Evolutionary conservation across 2,113 vertebrate species (phyloP), one percentile per base, ranked within the genome.

Genomic region (Thalassoma bifasciatum): DNA sequence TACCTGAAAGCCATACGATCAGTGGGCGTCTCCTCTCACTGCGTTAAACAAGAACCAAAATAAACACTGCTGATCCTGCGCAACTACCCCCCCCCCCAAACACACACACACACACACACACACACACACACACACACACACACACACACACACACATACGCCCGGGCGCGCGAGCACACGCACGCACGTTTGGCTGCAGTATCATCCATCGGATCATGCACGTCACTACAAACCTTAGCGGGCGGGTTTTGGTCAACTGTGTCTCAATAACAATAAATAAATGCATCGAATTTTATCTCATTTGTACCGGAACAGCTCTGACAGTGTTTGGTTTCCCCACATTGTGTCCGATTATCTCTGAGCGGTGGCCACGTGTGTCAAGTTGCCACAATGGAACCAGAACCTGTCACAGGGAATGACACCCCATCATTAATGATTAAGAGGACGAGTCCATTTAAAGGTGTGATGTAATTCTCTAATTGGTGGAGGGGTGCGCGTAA

Each of bases 401-500:
- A 87, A 42, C 66, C 86, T 50, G 77, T 79, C 52, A 56, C 56
- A 70, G 68, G 69, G 51, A 83, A 62, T 63, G 85, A 85, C 75
- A 91, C 78, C 75, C 60, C 56, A 73, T 56, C 81, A 87, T 91
- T 59, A 90, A 91, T 90, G 86, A 88, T 91, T 87, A 66, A 86
- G 77, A 78, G 74, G 70, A 61, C 50, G 51, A 66, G 78, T 77
- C 72, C 81, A 85, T 90, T 88, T 83, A 86, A 84, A 84, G 85
- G 83, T 91, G 89, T 90, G 87, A 91, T 75, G 85, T 88, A 83
- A 87, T 88, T 83, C 82, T 81, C 58, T 86, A 85, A 91, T 89
- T 88, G 86, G 72, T 8, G 46, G 77, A 66, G 13, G 65, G 64
- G 36, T 36, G 65, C n/a, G 37, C 36, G 85, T 85, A 88, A 90